Base-by-base conservation (phyloP, 2,888 invertebrate genomes). In the Parnassius orleans region DNA sequence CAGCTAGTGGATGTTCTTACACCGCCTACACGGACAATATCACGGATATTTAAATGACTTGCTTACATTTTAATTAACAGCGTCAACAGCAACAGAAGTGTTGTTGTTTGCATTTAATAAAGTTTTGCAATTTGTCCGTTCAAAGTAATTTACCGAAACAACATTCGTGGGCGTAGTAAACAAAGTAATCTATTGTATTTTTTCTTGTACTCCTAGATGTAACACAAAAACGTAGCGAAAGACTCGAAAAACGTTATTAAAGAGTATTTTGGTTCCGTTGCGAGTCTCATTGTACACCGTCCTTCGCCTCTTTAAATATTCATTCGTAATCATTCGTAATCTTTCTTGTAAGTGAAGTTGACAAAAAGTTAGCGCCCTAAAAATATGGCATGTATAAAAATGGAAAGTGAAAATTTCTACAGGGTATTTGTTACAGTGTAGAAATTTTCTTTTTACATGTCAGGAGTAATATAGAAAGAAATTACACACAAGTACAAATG, bases 261-360 rank as follows among this genome's bases (percentile, higher is more conserved):
- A 61, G 57, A 57, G 57, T 61, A 53, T 57, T 61, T 61, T 46
- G 43, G 42, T 42, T 19, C 42, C 48, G 47, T 14, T 46, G 42
- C 44, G 14, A 56, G 41, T 56, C 41, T 52, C 56, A 43, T 61
- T 52, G 56, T 56, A 53, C 57, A 60, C 54, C 60, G 46, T 61
- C 15, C 14, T 51, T 57, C 24, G 51, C 42, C 46, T 55, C 47
- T 61, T 61, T 61, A 52, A 61, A 61, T 56, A 56, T 56, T 56
- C 61, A 52, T 61, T 61, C 46, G 12, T 61, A 56, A 56, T 56
- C 61, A 52, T 61, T 61, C 46, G 12, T 61, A 56, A 56, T 61
- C 51, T 61, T 60, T 52, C 47, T 60, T 60, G 54, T 54, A 50
- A 41, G 48, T 50, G 12, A 54, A 54, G 48, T 60, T 54, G 43